phyloP scores from a whole-genome alignment of 2,888 invertebrate species.

The Caenorhabditis sp. region DNA sequence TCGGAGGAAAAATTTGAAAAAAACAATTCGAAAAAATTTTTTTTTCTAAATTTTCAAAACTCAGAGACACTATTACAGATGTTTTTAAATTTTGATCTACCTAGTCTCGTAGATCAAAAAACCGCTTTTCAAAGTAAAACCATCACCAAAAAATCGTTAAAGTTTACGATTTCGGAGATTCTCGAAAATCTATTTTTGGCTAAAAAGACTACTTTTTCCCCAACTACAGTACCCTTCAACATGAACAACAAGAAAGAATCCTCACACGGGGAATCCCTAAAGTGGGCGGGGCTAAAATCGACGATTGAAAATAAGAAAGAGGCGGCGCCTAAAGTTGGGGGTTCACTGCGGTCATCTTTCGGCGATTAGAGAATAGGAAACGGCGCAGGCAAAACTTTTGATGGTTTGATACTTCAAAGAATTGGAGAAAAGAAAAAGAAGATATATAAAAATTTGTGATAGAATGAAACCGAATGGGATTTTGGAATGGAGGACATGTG shows the following conservation, averaged over 20 bases:
- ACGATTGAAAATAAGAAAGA: background rate
- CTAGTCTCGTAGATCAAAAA: no score
- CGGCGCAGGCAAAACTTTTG: constrained; percentile 41
- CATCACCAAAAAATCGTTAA: no score
- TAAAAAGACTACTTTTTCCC: background rate
- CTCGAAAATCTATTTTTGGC: background rate
- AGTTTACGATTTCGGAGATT: no score
- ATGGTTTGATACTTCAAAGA: constrained; percentile 58
- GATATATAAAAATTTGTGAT: constrained; percentile 30
- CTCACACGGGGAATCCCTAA: background rate
- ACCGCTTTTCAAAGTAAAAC: no score
- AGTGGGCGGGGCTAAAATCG: background rate
- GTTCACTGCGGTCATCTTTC: constrained; percentile 49
- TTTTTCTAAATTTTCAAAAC: no score
- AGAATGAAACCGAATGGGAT: constrained; percentile 13
- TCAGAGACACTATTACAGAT: no score
- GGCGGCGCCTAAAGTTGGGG: constrained; percentile 10
- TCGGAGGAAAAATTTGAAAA: background rate
- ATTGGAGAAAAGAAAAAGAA: constrained; percentile 22
- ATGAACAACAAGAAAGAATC: no score
- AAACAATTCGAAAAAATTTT: no score
- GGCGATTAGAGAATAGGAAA: background rate
- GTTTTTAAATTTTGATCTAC: no score
- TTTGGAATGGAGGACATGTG: constrained; percentile 18
- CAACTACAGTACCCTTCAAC: background rate